Conservation (phyloP, 1,140 invertebrate genomes). For the Lasioglossum baleicum region DNA sequence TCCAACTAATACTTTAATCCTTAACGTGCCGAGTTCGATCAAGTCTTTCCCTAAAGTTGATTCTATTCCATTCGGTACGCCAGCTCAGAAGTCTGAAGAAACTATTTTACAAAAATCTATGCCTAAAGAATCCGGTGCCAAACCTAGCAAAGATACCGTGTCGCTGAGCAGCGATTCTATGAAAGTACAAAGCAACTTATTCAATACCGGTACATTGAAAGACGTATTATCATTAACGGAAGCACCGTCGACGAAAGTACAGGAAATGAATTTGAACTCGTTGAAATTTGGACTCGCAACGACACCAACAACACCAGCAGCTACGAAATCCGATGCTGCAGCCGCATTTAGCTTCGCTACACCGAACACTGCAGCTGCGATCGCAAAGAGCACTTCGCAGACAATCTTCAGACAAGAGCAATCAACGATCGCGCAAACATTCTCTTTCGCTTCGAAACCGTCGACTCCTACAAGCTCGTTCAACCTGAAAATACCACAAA, state of each 20-base stretch:
- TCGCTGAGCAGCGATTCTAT: background rate
- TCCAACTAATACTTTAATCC: background rate
- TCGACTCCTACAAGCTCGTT: slow-evolving; percentile 6
- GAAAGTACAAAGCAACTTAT: slow-evolving; percentile 43
- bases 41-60: slow-evolving; percentile 61
- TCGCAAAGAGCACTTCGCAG: slow-evolving; percentile 21
- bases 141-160: slow-evolving; percentile 29
- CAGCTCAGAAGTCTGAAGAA: slow-evolving; percentile 54
- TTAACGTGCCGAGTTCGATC: slow-evolving; percentile 9
- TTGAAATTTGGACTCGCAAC: slow-evolving; percentile 15
- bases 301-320: slow-evolving; percentile 10
- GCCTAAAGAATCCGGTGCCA: slow-evolving; percentile 26
- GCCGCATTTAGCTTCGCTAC: slow-evolving; percentile 48
- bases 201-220: slow-evolving; percentile 40
- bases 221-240: slow-evolving; percentile 45
- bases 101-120: slow-evolving; percentile 9
- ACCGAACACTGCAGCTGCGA: slow-evolving; percentile 1
- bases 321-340: background rate
- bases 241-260: slow-evolving; percentile 14
- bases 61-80: slow-evolving; percentile 56
- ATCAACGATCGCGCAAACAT: slow-evolving; percentile 35
- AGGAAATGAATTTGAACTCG: slow-evolving; percentile 7
- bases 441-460: slow-evolving; percentile 61
- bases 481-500: slow-evolving; percentile 29
- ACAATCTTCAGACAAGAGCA: background rate